phyloP scores from a whole-genome alignment of 2,888 invertebrate genomes.

The Dryomyza anilis region DNA sequence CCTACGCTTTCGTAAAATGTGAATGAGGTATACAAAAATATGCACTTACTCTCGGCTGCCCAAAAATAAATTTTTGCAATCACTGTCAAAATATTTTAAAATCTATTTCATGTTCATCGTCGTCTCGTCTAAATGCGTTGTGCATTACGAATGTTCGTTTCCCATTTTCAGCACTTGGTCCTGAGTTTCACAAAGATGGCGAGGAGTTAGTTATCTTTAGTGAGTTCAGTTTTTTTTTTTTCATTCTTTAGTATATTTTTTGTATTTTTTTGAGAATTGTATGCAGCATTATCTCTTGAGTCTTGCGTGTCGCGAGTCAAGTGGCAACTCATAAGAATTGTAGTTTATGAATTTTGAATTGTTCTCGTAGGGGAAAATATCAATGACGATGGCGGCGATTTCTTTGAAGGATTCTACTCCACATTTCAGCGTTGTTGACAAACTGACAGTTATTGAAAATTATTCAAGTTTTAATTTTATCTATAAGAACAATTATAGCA shows the following conservation, averaged over 20 bases:
- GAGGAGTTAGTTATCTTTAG: slow-evolving; percentile 21
- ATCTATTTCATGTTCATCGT: slow-evolving; percentile 56
- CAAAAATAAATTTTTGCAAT: slow-evolving; percentile 33
- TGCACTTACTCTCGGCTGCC: slow-evolving; percentile 22
- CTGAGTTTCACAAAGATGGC: no score
- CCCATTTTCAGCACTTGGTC: not conserved
- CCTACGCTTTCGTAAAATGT: not conserved
- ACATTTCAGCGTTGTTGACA: slow-evolving; percentile 7
- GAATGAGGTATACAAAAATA: no score
- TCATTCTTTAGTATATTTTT: not conserved
- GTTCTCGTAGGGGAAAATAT: slow-evolving; percentile 21
- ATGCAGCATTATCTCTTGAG: not conserved
- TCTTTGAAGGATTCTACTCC: slow-evolving; percentile 12
- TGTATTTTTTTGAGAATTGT: not conserved
- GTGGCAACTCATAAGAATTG: slow-evolving; percentile 46
- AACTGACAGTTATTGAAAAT: slow-evolving; percentile 20
- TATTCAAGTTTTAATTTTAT: not conserved
- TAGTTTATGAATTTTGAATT: slow-evolving; percentile 51
- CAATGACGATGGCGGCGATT: no score
- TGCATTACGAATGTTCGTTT: not conserved
- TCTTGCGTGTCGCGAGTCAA: slow-evolving; percentile 26
- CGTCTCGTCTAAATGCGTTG: not conserved
- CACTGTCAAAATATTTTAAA: slow-evolving; percentile 34
- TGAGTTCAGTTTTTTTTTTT: not conserved
- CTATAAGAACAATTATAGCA: not conserved